Conservation (phyloP, 2,797 vertebrate genomes). For the Brachyrhaphis roseni region DNA sequence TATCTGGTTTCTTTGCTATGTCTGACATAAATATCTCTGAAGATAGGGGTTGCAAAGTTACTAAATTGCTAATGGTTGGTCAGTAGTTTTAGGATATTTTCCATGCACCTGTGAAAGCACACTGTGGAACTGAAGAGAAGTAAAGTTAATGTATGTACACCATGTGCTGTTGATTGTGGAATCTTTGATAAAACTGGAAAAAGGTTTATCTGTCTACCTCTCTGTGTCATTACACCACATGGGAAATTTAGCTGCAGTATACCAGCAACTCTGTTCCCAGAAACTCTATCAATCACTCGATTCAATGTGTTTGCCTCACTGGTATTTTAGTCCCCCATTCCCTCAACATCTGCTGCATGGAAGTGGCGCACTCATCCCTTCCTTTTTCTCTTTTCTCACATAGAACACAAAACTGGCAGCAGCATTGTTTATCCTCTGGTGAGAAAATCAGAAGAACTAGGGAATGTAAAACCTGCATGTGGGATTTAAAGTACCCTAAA, state of each 20-base stretch:
- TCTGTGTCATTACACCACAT: slow-evolving; percentile 58
- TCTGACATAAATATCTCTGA: neutral
- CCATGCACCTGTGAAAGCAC: neutral
- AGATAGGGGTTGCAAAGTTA: neutral
- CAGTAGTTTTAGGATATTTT: neutral
- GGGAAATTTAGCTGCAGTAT: slow-evolving; percentile 62
- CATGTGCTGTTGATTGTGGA: slow-evolving; percentile 16
- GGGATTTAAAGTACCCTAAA: slow-evolving; percentile 45
- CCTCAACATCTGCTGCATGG: slow-evolving; percentile 73
- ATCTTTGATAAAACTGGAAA: slow-evolving; percentile 38
- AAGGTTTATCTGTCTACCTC: slow-evolving; percentile 43
- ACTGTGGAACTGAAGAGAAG: neutral
- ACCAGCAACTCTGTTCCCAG: slow-evolving; percentile 47
- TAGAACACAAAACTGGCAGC: slow-evolving; percentile 35
- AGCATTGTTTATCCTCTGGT: slow-evolving; percentile 45
- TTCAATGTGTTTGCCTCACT: slow-evolving; percentile 61
- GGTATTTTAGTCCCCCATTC: slow-evolving; percentile 58
- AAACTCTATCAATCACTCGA: slow-evolving; percentile 73
- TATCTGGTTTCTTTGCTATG: neutral
- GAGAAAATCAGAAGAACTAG: slow-evolving; percentile 33
- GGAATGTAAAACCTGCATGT: slow-evolving; percentile 20
- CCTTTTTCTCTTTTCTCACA: slow-evolving; percentile 40
- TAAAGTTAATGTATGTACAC: slow-evolving; percentile 1
- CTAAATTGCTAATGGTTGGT: neutral
- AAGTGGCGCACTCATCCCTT: slow-evolving; percentile 55